Conservation (phyloP, 2,888 invertebrate genomes). For the Synanthedon vespiformis region DNA sequence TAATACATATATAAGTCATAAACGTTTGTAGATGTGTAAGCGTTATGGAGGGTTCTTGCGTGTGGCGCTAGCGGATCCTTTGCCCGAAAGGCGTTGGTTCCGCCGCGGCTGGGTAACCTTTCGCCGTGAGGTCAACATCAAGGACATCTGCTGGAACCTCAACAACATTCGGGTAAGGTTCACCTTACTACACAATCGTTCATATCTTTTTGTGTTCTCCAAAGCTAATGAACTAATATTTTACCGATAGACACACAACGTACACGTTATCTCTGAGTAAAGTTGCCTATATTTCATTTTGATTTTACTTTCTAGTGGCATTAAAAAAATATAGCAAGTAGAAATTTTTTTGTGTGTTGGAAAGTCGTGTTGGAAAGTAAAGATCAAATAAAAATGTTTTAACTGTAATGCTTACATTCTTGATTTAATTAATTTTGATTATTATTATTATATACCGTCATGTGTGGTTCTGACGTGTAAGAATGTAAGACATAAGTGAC, state of each 20-base stretch:
- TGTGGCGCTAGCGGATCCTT: constrained; percentile 96
- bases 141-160: constrained; percentile 99
- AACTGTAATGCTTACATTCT: too few relatives aligned
- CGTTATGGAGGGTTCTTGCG: constrained; percentile 94
- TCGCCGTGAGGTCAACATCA: constrained; percentile 95
- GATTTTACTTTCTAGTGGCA: too few relatives aligned
- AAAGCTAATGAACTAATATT: not conserved
- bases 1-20: too few relatives aligned
- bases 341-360: too few relatives aligned
- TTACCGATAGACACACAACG: not conserved
- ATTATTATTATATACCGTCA: too few relatives aligned
- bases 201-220: not conserved
- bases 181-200: constrained; percentile 2
- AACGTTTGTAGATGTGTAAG: constrained; percentile 78
- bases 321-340: too few relatives aligned
- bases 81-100: constrained; percentile 95
- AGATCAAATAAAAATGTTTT: too few relatives aligned
- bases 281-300: too few relatives aligned
- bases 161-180: constrained; percentile 86
- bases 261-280: not conserved
- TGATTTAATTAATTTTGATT: too few relatives aligned
- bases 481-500: too few relatives aligned
- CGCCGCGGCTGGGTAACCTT: constrained; percentile 99
- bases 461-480: too few relatives aligned
- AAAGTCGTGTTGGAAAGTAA: too few relatives aligned